phyloP scores from a whole-genome alignment of 1,140 invertebrate species.

The Polyergus mexicanus region DNA sequence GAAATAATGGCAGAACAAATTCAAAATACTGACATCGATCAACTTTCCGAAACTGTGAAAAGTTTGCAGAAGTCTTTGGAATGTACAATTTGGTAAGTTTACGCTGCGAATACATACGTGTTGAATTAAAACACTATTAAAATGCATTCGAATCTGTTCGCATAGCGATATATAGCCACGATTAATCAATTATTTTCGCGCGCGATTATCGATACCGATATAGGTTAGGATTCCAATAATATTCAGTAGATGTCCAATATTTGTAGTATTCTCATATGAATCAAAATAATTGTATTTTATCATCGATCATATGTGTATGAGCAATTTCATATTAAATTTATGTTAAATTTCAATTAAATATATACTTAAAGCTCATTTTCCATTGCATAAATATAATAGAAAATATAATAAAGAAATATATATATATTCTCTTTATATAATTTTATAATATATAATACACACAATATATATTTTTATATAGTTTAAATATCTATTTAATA shows the following conservation, averaged over 20 bases:
- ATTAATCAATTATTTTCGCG: background rate
- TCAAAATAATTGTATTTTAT: background rate
- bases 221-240: slow-evolving; percentile 41
- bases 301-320: slow-evolving; percentile 10
- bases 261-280: background rate
- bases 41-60: slow-evolving; percentile 24
- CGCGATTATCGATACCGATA: background rate
- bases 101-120: too few species aligned
- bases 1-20: slow-evolving; percentile 12
- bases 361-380: background rate
- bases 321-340: background rate
- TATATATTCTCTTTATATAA: background rate
- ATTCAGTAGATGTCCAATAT: slow-evolving; percentile 5
- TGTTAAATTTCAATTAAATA: background rate
- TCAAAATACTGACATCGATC: slow-evolving; percentile 20
- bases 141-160: background rate
- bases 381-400: background rate
- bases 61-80: slow-evolving; percentile 61
- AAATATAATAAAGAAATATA: background rate
- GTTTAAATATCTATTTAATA: background rate
- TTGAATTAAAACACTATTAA: background rate
- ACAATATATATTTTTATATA: background rate
- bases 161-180: background rate
- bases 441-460: background rate
- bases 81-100: slow-evolving; percentile 74